Percentiles rank a stretch among this genome's conserved stretches.
Evolutionary conservation across 1,140 invertebrate species (phyloP).

Genomic region (Heliconius himera): DNA sequence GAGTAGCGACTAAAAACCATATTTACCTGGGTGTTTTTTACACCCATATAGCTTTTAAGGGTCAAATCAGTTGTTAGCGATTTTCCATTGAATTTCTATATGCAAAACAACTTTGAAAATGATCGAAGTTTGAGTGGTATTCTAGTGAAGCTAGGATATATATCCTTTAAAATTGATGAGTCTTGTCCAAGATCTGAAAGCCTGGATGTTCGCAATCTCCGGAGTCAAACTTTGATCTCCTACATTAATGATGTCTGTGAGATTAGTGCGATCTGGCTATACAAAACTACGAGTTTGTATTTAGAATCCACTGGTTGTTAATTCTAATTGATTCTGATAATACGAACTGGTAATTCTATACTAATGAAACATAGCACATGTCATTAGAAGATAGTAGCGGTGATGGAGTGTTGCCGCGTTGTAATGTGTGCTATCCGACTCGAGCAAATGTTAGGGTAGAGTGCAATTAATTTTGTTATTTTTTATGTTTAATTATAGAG

Average conservation of each 20-base stretch:
- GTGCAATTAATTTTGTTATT: neutral
- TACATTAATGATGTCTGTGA: constrained; percentile 33
- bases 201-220: constrained; percentile 32
- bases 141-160: constrained; percentile 20
- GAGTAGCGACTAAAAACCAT: too few relatives aligned
- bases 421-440: neutral
- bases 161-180: constrained; percentile 30
- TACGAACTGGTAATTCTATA: neutral
- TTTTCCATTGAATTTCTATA: neutral
- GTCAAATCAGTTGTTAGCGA: neutral
- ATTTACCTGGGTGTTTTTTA: too few relatives aligned
- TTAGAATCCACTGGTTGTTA: neutral
- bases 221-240: constrained; percentile 31
- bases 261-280: neutral
- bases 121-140: constrained; percentile 19
- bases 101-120: neutral
- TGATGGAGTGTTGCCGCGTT: neutral
- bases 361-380: neutral
- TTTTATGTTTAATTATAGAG: neutral
- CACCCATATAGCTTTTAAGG: too few relatives aligned
- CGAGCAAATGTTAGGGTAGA: neutral
- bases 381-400: neutral
- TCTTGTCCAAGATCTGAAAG: constrained; percentile 25
- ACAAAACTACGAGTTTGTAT: neutral
- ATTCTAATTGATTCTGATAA: constrained; percentile 4